Evolutionary conservation across 2,888 invertebrate species (phyloP), one percentile per base, ranked within the genome.

Genomic region (Saturnia pavonia): DNA sequence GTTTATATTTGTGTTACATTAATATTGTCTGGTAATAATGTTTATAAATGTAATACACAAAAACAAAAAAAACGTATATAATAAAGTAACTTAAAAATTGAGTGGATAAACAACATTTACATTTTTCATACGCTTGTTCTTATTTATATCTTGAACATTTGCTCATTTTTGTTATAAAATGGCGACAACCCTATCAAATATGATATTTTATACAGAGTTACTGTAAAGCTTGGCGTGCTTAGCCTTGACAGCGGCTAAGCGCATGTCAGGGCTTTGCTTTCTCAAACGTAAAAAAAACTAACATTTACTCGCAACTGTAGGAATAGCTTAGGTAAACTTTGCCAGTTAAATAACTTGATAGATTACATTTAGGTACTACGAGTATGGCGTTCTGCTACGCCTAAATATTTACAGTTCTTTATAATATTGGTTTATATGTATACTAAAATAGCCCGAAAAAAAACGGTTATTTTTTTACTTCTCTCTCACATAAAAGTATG

Each of bases 231-330:
- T 67, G 60, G 40, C 71, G 76, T 76, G 78, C 82, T 82, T 78
- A 80, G 74, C 82, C 83, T 80, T 82, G 80, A 80, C 80, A 82
- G 76, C 71, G 70, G 72, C 68, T 43, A 74, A 69, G 73, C 68
- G 66, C 72, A 76, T 77, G 79, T 76, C 80, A 81, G 80, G 81
- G 82, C 65, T 77, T 63, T 67, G 69, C 70, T 75, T 74, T 72
- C 71, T 74, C 70, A 22, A 69, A 74, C 76, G 75, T 74, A 74
- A 76, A 70, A 74, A 70, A 74, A 69, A n/a, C 14, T 12, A 65
- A 48, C 27, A 51, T 51, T 19, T 19, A 51, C 48, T 48, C 60
- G 34, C 25, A 25, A 45, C 65, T 45, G 2, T 34, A 34, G 34
- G 34, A 34, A 34, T 34, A 4, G 6, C 6, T 4, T 34, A 6